A percentile compares a stretch with the other conserved stretches of the same genome.
Evolutionary conservation across 2,888 invertebrate species (phyloP).

Genomic region (Hedya salicella): DNA sequence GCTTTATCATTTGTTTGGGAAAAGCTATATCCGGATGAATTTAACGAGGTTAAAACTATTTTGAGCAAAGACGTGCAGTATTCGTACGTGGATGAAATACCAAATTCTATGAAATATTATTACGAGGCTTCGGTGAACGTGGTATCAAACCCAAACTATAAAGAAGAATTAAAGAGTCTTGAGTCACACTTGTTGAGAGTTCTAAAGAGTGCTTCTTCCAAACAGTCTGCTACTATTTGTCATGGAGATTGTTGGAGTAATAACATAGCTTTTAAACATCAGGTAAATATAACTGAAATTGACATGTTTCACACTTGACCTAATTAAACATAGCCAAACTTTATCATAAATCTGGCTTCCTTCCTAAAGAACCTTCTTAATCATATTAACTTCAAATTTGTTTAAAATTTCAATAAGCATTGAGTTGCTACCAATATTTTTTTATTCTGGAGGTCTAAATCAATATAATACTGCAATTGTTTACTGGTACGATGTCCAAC

Average conservation of each 20-base stretch:
- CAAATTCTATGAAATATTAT: slow-evolving; percentile 60
- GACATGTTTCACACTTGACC: too few relatives aligned
- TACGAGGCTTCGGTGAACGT: slow-evolving; percentile 65
- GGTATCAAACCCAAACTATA: slow-evolving; percentile 56
- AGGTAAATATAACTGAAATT: slow-evolving; percentile 53
- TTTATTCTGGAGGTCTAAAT: too few relatives aligned
- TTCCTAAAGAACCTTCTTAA: too few relatives aligned
- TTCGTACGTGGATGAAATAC: slow-evolving; percentile 56
- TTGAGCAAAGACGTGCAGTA: slow-evolving; percentile 65
- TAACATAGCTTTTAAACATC: slow-evolving; percentile 65
- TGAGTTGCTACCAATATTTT: too few relatives aligned
- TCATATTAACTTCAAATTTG: too few relatives aligned
- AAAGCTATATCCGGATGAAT: slow-evolving; percentile 56
- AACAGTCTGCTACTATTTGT: slow-evolving; percentile 62
- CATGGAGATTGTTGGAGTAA: slow-evolving; percentile 76
- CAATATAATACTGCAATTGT: background rate
- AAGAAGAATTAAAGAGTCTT: slow-evolving; percentile 57
- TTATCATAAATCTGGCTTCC: too few relatives aligned
- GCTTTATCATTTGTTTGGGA: slow-evolving; percentile 65
- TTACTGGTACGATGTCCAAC: background rate
- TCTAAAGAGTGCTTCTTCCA: slow-evolving; percentile 60
- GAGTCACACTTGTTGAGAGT: slow-evolving; percentile 58
- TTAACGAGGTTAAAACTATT: slow-evolving; percentile 57
- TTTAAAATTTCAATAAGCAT: too few relatives aligned
- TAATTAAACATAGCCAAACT: too few relatives aligned